Evolutionary conservation across 2,113 vertebrate genomes (phyloP).

Genomic region (Caranx melampygus): DNA sequence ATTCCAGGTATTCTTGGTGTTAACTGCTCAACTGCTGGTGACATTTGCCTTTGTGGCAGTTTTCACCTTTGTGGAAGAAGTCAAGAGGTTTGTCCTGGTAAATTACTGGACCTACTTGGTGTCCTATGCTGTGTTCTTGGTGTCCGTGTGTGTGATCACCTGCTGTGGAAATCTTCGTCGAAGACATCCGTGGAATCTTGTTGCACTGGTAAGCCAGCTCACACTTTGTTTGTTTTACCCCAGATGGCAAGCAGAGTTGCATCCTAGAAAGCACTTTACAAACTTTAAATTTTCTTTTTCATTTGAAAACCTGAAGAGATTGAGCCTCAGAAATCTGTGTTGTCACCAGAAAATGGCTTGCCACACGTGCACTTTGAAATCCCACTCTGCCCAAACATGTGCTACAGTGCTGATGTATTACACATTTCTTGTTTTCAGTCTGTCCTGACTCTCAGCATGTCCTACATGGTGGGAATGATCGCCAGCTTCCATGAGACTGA

Average conservation of each 20-base stretch:
- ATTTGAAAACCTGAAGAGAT: neutral
- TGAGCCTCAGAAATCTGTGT: neutral
- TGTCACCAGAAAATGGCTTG: neutral
- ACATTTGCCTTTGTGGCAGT: constrained; percentile 91
- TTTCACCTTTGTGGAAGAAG: constrained; percentile 88
- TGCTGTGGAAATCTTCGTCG: constrained; percentile 93
- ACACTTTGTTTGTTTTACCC: neutral
- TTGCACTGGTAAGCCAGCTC: constrained; percentile 86
- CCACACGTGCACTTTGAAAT: neutral
- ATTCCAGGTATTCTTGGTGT: constrained; percentile 92
- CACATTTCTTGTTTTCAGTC: constrained; percentile 81
- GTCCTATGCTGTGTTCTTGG: constrained; percentile 91
- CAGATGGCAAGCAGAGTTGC: neutral
- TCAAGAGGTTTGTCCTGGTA: constrained; percentile 84
- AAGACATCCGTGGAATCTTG: constrained; percentile 94
- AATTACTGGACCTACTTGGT: constrained; percentile 92
- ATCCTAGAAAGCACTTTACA: neutral
- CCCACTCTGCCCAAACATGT: neutral
- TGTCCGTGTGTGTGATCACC: constrained; percentile 90
- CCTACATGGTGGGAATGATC: constrained; percentile 98
- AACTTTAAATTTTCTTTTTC: neutral
- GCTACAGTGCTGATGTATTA: constrained; percentile 12
- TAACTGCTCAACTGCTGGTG: constrained; percentile 90
- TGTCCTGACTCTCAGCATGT: constrained; percentile 91
- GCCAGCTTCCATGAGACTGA: constrained; percentile 94